phyloP scores from a whole-genome alignment of 2,797 vertebrate genomes.

The Gastrophryne carolinensis region DNA sequence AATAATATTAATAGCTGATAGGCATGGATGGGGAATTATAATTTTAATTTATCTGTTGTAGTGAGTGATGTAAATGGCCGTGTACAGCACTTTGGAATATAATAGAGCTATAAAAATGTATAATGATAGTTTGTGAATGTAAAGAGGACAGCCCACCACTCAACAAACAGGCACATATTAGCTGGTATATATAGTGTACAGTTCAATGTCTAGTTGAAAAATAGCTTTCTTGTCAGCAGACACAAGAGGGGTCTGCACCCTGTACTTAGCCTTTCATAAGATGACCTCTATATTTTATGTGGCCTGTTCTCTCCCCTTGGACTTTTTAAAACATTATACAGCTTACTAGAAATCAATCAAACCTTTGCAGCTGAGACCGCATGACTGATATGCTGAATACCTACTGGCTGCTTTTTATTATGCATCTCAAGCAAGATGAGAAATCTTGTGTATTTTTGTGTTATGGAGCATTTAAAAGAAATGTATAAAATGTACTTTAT shows the following conservation, averaged over 20 bases:
- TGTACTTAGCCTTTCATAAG: neutral
- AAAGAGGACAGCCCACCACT: too few species aligned
- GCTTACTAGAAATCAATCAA: constrained; percentile 27
- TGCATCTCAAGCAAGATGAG: constrained; percentile 11
- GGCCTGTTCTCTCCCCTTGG: neutral
- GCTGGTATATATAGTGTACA: too few species aligned
- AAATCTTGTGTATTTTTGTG: constrained; percentile 18
- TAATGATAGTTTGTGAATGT: too few species aligned
- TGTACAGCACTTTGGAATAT: too few species aligned
- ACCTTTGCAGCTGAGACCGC: neutral
- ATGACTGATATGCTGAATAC: neutral
- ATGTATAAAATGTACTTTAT: constrained; percentile 12
- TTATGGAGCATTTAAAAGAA: constrained; percentile 23
- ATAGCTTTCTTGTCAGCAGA: neutral
- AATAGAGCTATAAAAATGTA: too few species aligned
- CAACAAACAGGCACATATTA: too few species aligned
- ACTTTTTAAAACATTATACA: constrained; percentile 17
- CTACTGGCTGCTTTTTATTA: constrained; percentile 39
- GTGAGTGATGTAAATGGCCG: too few species aligned
- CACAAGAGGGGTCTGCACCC: neutral
- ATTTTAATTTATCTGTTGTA: too few species aligned
- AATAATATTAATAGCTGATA: too few species aligned
- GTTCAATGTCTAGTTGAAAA: too few species aligned
- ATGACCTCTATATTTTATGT: constrained; percentile 32
- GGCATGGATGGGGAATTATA: too few species aligned